Percentiles rank a stretch among this genome's conserved stretches.
Evolutionary conservation across 2,797 vertebrate species (phyloP).

Genomic region (Microcaecilia unicolor): DNA sequence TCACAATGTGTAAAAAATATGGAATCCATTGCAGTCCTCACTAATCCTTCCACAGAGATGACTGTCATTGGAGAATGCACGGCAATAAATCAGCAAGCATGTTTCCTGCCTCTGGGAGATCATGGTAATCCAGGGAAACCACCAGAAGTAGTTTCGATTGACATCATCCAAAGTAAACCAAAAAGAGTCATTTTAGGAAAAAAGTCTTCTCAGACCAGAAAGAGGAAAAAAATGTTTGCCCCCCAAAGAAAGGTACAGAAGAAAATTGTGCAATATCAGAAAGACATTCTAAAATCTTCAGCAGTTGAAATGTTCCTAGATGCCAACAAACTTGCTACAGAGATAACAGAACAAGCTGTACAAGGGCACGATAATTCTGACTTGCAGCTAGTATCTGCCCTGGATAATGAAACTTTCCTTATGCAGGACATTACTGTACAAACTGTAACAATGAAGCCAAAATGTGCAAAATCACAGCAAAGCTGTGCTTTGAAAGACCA

Average conservation of each 20-base stretch:
- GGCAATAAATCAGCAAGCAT: conserved; percentile 54
- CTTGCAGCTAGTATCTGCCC: conserved; percentile 38
- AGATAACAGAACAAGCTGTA: conserved; percentile 44
- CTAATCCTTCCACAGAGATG: conserved; percentile 53
- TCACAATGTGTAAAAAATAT: conserved; percentile 67
- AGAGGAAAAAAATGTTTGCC: conserved; percentile 49
- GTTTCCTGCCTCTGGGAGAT: conserved; percentile 52
- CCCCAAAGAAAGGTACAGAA: conserved; percentile 36
- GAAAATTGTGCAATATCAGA: conserved; percentile 40
- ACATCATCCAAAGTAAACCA: conserved; percentile 32
- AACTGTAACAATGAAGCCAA: conserved; percentile 40
- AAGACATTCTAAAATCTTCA: conserved; percentile 27
- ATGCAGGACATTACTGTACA: conserved; percentile 39
- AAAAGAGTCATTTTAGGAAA: conserved; percentile 43
- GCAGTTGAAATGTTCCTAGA: conserved; percentile 52
- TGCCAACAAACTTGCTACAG: conserved; percentile 44
- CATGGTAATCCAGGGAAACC: conserved; percentile 48
- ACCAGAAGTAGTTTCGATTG: conserved; percentile 26
- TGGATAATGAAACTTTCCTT: conserved; percentile 47
- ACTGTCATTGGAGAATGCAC: conserved; percentile 54
- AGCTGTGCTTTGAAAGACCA: conserved; percentile 52
- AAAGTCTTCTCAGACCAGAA: conserved; percentile 50
- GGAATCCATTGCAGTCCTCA: conserved; percentile 60
- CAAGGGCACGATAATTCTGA: conserved; percentile 42
- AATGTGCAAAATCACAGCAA: conserved; percentile 52